Conservation (phyloP, 1,140 invertebrate species). For the Gryllus bimaculatus region DNA sequence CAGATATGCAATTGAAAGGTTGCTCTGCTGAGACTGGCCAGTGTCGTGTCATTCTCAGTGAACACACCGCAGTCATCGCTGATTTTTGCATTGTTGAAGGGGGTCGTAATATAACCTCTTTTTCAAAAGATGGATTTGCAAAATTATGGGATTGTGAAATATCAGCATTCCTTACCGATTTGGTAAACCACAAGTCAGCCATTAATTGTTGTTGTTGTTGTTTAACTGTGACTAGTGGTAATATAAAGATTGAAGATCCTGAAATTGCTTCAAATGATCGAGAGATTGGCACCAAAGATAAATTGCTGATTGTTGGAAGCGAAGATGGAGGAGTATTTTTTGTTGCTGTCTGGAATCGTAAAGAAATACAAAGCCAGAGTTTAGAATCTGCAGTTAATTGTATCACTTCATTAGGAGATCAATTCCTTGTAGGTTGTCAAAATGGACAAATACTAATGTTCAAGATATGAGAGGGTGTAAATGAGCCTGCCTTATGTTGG, state of each 20-base stretch:
- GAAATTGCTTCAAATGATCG: conserved; percentile 33
- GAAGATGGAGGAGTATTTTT: conserved; percentile 50
- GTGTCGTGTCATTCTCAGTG: conserved; percentile 54
- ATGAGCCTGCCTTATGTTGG: conserved; percentile 30
- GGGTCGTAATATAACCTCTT: conserved; percentile 61
- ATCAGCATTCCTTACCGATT: conserved; percentile 44
- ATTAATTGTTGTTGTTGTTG: conserved; percentile 43
- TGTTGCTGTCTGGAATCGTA: conserved; percentile 44
- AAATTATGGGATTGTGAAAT: conserved; percentile 61
- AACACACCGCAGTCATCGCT: conserved; percentile 53
- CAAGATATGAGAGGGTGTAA: conserved; percentile 18
- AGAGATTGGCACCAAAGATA: conserved; percentile 54
- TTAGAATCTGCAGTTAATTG: conserved; percentile 43
- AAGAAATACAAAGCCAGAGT: conserved; percentile 35
- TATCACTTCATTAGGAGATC: conserved; percentile 33
- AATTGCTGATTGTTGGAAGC: conserved; percentile 50
- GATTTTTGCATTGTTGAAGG: conserved; percentile 58
- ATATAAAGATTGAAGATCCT: conserved; percentile 32
- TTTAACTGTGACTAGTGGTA: conserved; percentile 25
- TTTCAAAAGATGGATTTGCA: conserved; percentile 58
- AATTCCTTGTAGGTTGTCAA: conserved; percentile 39
- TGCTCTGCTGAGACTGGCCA: conserved; percentile 59
- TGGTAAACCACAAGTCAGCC: conserved; percentile 35
- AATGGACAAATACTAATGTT: conserved; percentile 39
- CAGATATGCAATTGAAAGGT: conserved; percentile 57